Conservation (phyloP, 2,888 invertebrate genomes). For the Gerosis bhagava region DNA sequence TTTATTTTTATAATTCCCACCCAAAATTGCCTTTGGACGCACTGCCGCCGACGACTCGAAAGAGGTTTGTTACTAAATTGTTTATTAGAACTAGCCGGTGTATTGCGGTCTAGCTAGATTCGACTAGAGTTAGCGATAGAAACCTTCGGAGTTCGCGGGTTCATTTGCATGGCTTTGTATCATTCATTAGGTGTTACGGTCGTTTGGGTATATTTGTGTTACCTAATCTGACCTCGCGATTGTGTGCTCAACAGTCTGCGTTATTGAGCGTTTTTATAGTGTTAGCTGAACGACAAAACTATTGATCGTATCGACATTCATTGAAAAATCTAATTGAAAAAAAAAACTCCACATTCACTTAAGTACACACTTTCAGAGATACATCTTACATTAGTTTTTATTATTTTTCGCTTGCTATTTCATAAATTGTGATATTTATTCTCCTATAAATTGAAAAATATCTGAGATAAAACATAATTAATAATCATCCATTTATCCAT, state of each 20-base stretch:
- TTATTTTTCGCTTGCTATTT: too few relatives aligned
- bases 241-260: slow-evolving; percentile 21
- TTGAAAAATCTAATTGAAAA: slow-evolving; percentile 2
- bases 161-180: slow-evolving; percentile 68
- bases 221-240: slow-evolving; percentile 61
- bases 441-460: too few relatives aligned
- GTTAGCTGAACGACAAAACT: too few relatives aligned
- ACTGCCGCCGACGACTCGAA: slow-evolving; percentile 53
- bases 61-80: slow-evolving; percentile 61
- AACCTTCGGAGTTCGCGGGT: slow-evolving; percentile 41
- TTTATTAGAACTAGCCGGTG: slow-evolving; percentile 31
- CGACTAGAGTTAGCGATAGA: slow-evolving; percentile 51
- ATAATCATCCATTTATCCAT: too few relatives aligned
- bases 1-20: slow-evolving; percentile 56
- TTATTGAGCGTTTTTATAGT: slow-evolving; percentile 16
- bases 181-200: slow-evolving; percentile 68
- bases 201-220: slow-evolving; percentile 54
- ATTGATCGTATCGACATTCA: slow-evolving; percentile 5
- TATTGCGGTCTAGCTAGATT: slow-evolving; percentile 48
- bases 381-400: too few relatives aligned
- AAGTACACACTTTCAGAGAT: too few relatives aligned
- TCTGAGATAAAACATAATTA: too few relatives aligned
- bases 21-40: slow-evolving; percentile 44
- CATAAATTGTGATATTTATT: too few relatives aligned
- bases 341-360: too few relatives aligned